Conservation (phyloP, 1,140 invertebrate genomes). For the Drosophila rufa region DNA sequence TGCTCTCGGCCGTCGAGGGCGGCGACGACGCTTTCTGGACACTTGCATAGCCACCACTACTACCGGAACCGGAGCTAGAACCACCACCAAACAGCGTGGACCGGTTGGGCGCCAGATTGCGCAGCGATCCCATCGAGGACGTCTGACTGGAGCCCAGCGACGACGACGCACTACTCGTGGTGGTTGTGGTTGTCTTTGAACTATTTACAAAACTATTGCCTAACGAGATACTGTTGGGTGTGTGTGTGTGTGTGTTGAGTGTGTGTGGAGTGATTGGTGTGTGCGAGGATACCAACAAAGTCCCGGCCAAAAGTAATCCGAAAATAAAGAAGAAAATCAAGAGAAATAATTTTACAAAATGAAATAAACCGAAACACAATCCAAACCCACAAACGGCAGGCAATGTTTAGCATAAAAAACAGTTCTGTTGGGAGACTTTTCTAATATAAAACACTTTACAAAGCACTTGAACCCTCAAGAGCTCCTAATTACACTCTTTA, state of each 20-base stretch:
- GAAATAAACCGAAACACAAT: conserved; percentile 25
- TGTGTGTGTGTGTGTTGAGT: conserved; percentile 14
- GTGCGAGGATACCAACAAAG: conserved; percentile 52
- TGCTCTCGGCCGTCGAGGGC: conserved; percentile 30
- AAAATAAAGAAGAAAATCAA: conserved; percentile 64
- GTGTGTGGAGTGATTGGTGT: conserved; percentile 28
- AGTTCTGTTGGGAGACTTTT: background rate
- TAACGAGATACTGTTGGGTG: conserved; percentile 79
- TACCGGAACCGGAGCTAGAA: conserved; percentile 42
- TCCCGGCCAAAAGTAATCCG: conserved; percentile 70
- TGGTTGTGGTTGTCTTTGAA: conserved; percentile 66
- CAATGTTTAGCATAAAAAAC: conserved; percentile 7
- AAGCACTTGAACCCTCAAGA: background rate
- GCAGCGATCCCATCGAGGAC: conserved; percentile 57
- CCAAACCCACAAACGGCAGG: conserved; percentile 28
- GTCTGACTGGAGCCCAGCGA: conserved; percentile 47
- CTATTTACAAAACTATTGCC: conserved; percentile 85
- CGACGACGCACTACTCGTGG: conserved; percentile 57
- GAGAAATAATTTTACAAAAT: conserved; percentile 48
- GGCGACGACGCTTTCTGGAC: conserved; percentile 36
- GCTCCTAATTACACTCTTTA: conserved; percentile 5
- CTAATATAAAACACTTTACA: background rate
- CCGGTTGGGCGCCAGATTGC: conserved; percentile 76
- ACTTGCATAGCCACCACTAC: conserved; percentile 37
- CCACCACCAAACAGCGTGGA: conserved; percentile 74